phyloP scores from a whole-genome alignment of 1,140 invertebrate species.

The Drosophila lini region DNA sequence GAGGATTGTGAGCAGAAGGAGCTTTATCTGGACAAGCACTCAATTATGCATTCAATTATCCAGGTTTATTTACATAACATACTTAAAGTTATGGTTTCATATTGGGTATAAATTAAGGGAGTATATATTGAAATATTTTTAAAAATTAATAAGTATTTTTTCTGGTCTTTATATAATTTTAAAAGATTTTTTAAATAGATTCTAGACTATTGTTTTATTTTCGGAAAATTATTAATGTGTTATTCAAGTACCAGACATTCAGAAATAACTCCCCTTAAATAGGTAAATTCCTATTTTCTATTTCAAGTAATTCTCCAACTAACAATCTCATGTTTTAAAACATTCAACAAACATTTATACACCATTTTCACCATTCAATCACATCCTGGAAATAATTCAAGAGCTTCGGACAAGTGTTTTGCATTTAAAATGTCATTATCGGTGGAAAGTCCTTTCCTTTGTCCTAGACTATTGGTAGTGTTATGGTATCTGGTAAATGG shows the following conservation, averaged over 20 bases:
- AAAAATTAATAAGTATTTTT: no score
- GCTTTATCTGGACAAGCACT: not conserved
- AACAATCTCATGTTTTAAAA: not conserved
- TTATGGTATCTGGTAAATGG: conserved; percentile 19
- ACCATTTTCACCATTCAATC: not conserved
- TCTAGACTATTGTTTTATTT: no score
- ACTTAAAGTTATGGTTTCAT: no score
- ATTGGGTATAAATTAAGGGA: not conserved
- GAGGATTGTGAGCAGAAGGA: not conserved
- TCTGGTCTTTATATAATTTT: no score
- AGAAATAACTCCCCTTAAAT: not conserved
- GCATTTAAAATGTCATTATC: conserved; percentile 76
- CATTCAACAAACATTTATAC: not conserved
- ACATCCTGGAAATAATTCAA: conserved; percentile 41
- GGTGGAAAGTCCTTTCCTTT: conserved; percentile 10
- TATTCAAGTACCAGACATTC: not conserved
- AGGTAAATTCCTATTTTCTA: no score
- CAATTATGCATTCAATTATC: conserved; percentile 47
- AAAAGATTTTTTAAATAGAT: no score
- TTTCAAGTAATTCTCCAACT: not conserved
- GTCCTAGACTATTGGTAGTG: not conserved
- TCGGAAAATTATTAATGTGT: no score
- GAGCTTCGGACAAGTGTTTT: conserved; percentile 34
- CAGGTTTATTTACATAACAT: not conserved
- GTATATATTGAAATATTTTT: not conserved